Base-by-base conservation (phyloP, 2,888 invertebrate genomes). In the Rotaria magnacalcarata region DNA sequence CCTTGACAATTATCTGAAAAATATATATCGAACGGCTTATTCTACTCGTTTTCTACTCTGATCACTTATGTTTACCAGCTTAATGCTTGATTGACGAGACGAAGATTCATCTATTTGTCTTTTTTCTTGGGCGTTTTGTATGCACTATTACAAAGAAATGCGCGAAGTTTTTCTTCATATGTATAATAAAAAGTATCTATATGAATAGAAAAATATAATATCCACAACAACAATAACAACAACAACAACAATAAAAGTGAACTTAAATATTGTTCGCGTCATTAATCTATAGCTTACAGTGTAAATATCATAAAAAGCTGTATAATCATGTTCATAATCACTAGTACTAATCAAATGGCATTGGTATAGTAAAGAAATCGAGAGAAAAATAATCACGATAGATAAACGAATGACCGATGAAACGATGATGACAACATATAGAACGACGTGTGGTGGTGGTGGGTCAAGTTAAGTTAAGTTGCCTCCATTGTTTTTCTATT, bases 321-420 rank as follows among this genome's bases (percentile, higher is more conserved):
- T 27, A 27, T 27, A n/a, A 60, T 27, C 27, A 11, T 27, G 60
- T 60, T 27, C 27, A 8, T 52, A 52, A 16, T 52, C 11, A 11
- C 52, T 14, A 1, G 16, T 52, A 16, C 1, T 52, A 8, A 52
- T 52, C 4, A 52, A 52, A 60, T 27, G 14, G 4, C 5, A 67
- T 34, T 3, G 34, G 16, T 27, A 67, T 67, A 67, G 14, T 67
- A 2, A 67, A 16, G 34, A 67, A 34, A 27, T 34, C 1, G 52
- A 52, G 16, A 16, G 52, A 67, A 27, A 34, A 67, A 34, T 5
- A 24, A 56, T 19, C 16, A 56, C 24, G 27, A 67, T 27, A 14
- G 34, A 67, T 67, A 27, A 67, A 16, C 67, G 67, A 67, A 67
- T 67, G 67, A 67, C 67, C 67, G 67, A 34, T 67, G 27, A 67